Base-by-base conservation (phyloP, 2,888 invertebrate species). In the Anarsia innoxiella region DNA sequence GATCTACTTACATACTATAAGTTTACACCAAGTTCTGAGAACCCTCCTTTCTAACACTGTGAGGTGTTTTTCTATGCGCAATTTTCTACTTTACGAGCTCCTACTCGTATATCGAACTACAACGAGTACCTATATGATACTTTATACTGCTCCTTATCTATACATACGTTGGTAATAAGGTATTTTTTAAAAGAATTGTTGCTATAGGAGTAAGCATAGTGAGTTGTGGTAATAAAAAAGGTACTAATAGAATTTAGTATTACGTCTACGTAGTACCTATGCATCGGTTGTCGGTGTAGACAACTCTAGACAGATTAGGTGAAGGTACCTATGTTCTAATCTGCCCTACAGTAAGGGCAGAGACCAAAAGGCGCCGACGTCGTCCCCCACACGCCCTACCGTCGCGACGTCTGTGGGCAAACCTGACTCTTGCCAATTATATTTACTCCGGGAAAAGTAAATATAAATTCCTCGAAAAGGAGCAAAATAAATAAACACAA, bases 401-500 rank as follows among this genome's bases (percentile, higher is more conserved):
- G 2, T n/a, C 36, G 28, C 29, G 28, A 16, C 27, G 15, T 29
- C 33, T 14, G 23, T 29, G 10, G 10, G 1, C 35, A 25, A 25
- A 10, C 19, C 32, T n/a, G 6, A 32, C 11, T 16, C n/a, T 6
- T 31, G 10, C 31, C 5, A 16, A 31, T 31, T 13, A 31, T 16
- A 16, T 19, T 12, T 15, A 31, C 31, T n/a, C n/a, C n/a, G n/a
- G n/a, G n/a, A n/a, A n/a, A n/a, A n/a, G n/a, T n/a, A n/a, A n/a
- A n/a, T n/a, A n/a, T n/a, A n/a, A n/a, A n/a, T n/a, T n/a, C n/a
- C n/a, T n/a, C n/a, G n/a, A 5, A 12, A 28, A 12, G 10, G 12
- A 8, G 6, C 4, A 12, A 10, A 28, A 12, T 28, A 28, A 35
- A 60, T 66, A 57, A 49, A 37, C 39, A 40, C 10, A 34, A 40